Evolutionary conservation across 1,140 invertebrate genomes (phyloP).

Genomic region (Oncopeltus fasciatus): DNA sequence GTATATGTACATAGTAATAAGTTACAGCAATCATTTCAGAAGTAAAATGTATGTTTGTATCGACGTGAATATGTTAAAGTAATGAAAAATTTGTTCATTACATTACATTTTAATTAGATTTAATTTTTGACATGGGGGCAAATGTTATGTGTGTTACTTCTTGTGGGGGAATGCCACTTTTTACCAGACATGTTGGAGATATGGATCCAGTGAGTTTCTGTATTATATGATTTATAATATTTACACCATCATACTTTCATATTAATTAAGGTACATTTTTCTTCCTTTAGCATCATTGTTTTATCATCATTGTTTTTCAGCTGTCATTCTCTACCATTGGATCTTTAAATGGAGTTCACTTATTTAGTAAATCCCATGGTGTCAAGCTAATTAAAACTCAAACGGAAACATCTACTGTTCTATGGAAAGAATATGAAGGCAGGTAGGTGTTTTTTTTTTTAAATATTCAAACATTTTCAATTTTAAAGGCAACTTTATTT

Average conservation of each 20-base stretch:
- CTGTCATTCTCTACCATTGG: conserved; percentile 62
- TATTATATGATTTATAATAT: neutral
- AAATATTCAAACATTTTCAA: neutral
- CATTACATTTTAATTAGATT: too few relatives aligned
- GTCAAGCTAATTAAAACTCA: conserved; percentile 46
- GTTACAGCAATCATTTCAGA: too few relatives aligned
- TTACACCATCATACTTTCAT: neutral
- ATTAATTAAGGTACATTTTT: neutral
- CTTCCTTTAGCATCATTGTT: conserved; percentile 13
- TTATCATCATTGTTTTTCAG: conserved; percentile 33
- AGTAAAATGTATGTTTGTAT: too few relatives aligned
- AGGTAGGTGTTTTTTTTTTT: conserved; percentile 31
- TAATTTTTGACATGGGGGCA: too few relatives aligned
- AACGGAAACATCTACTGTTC: conserved; percentile 50
- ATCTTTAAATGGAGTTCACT: conserved; percentile 69
- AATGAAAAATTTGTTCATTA: too few relatives aligned
- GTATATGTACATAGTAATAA: too few relatives aligned
- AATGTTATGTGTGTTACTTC: conserved; percentile 52
- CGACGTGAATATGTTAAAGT: too few relatives aligned
- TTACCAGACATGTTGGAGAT: conserved; percentile 50
- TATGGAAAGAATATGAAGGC: conserved; percentile 60
- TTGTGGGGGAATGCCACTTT: conserved; percentile 53
- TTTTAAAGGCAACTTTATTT: neutral
- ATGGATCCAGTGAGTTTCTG: conserved; percentile 40
- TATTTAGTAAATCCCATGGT: conserved; percentile 60